These are phyloP conservation scores for Zaprionus davidi DNA, from an alignment of 1,140 invertebrate species.

Conservation along the genomic window DNA sequence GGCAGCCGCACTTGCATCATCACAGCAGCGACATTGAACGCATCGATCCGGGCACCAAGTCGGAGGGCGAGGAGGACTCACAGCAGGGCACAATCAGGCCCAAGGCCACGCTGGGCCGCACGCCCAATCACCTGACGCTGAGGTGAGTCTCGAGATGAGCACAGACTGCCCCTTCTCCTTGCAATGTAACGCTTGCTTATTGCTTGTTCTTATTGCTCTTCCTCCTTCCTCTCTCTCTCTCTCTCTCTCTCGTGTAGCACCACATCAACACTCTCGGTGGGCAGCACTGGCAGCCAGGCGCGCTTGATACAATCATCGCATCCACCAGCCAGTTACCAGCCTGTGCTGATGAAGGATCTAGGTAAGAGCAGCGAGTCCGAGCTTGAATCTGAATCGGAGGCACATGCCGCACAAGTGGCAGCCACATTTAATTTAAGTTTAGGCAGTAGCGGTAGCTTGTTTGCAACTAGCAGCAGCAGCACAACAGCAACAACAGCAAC, in stretches of 20 bases:
- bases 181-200: constrained; percentile 24
- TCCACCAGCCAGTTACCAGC: constrained; percentile 94
- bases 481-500: background rate
- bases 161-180: background rate
- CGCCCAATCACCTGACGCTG: constrained; percentile 95
- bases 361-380: constrained; percentile 88
- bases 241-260: constrained; percentile 87
- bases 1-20: constrained; percentile 79
- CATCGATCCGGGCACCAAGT: constrained; percentile 91
- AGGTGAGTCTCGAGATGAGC: constrained; percentile 86
- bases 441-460: constrained; percentile 82
- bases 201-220: constrained; percentile 18
- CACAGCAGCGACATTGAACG: constrained; percentile 84
- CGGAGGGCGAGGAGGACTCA: constrained; percentile 94
- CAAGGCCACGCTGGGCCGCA: constrained; percentile 92
- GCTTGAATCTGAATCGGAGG: constrained; percentile 71
- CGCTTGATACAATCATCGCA: constrained; percentile 96
- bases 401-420: constrained; percentile 72
- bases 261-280: constrained; percentile 96
- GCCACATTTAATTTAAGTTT: constrained; percentile 82
- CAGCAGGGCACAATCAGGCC: constrained; percentile 87
- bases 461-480: constrained; percentile 30
- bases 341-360: constrained; percentile 92
- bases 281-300: constrained; percentile 96
- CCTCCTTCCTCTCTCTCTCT: constrained; percentile 40